phyloP scores from a whole-genome alignment of 2,113 vertebrate species.

The Gambusia affinis region DNA sequence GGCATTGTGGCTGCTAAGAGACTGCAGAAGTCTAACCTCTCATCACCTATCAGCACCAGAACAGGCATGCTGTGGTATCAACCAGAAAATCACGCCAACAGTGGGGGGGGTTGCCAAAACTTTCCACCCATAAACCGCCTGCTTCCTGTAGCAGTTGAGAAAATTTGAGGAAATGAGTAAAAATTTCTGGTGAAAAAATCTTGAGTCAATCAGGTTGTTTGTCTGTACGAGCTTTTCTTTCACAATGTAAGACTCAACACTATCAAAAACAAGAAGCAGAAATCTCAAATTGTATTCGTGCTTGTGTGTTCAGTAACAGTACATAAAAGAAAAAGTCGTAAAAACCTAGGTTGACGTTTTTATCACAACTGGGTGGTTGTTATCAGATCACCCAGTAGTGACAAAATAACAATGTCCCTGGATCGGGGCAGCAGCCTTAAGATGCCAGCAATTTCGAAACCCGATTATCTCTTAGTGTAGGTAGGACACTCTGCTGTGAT shows the following conservation, averaged over 20 bases:
- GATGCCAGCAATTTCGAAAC: background rate
- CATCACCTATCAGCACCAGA: background rate
- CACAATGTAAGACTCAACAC: background rate
- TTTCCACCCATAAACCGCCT: conserved; percentile 4
- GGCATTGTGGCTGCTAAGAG: conserved; percentile 37
- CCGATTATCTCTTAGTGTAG: background rate
- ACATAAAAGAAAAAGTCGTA: background rate
- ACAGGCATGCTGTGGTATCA: conserved; percentile 31
- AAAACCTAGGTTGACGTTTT: too few relatives aligned
- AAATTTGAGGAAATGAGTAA: background rate
- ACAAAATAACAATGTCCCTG: background rate
- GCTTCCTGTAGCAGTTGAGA: background rate
- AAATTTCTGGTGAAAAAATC: background rate
- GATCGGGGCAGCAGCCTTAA: background rate
- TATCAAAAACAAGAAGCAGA: too few relatives aligned
- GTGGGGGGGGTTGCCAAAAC: background rate
- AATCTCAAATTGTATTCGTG: too few relatives aligned
- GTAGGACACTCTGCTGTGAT: background rate
- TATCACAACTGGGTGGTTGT: too few relatives aligned
- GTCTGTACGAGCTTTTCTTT: background rate
- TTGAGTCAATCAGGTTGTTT: too few relatives aligned
- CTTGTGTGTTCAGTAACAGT: too few relatives aligned
- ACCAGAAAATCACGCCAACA: conserved; percentile 30
- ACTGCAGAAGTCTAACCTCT: conserved; percentile 20
- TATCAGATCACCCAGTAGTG: too few relatives aligned